Base-by-base conservation (phyloP, 2,888 invertebrate genomes). In the Rosalia funebris region DNA sequence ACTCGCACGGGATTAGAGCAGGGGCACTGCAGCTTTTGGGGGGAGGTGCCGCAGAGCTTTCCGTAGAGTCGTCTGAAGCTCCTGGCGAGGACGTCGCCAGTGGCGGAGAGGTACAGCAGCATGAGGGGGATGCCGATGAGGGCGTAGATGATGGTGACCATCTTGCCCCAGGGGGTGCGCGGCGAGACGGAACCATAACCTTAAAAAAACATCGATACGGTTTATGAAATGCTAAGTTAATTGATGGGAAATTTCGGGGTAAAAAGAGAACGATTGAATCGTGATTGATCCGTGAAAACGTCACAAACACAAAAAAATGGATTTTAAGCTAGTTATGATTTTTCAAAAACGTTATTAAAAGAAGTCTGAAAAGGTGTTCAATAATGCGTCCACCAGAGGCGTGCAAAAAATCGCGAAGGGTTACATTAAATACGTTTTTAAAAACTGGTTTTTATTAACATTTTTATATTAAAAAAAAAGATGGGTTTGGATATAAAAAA, bases 151-250 rank as follows among this genome's bases (percentile, higher is more conserved):
- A 94, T 88, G n/a, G 94, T 92, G 61, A 90, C 91, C 70, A 92
- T 81, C 72, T 90, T 89, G 19, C 94, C 94, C 85, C 88, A 90
- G 34, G 91, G 84, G 1, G 93, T 93, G 71, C 88, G 86, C 1
- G 95, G 94, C 1, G 91, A 89, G 59, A 93, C 89, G 75, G 91
- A 91, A 36, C 94, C 94, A 75, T 93, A 93, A 65, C 94, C 94
- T 95, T 86, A 1, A 80, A 80, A 66, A 50, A 48, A 25, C 4
- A 25, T 25, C 25, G 25, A 25, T 25, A 25, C 4, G 25, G 25
- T 25, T 25, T 25, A 5, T 25, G 7, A 5, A 25, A 25, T 25
- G n/a, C n/a, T n/a, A n/a, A n/a, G n/a, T n/a, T n/a, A n/a, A n/a
- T n/a, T n/a, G n/a, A n/a, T n/a, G n/a, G n/a, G n/a, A n/a, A n/a